Base-by-base conservation (phyloP, 2,113 vertebrate species). In the Smithornis capensis region DNA sequence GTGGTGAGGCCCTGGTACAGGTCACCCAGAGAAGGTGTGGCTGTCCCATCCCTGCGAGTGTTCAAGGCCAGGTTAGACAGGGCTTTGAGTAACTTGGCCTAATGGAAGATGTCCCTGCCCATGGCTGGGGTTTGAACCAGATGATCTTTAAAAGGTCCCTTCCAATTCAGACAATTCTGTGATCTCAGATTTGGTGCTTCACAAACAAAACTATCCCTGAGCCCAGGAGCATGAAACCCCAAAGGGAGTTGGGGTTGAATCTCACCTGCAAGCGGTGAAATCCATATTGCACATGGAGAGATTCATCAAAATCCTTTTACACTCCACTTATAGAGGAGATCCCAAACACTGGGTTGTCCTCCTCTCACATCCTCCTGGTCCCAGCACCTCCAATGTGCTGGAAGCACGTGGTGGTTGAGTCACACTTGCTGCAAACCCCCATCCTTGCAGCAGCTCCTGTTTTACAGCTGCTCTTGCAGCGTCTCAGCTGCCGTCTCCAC, bases 171-270 rank as follows among this genome's bases (percentile, higher is more conserved):
- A 49, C 14, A 38, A 45, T 27, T 19, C 55, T 38, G 47, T 47
- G 47, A 31, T 27, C 47, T 81, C 59, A 2, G 27, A 4, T 53
- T 69, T 77, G 44, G 18, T 44, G 28, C 50, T 52, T 19, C 23
- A 9, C 4, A 4, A 19, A 19, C 49, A 50, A 59, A 89, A 50
- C 21, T 44, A 19, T 13, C 11, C 52, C 14, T 4, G 1, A 2
- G 1, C 28, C 16, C 10, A 8, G 59, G 33, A 16, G 55, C 25
- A 1, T 1, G 0, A 85, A 71, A 45, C 16, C 47, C 35, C 7
- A 0, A 65, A 37, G 45, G 45, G 45, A 21, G 21, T 22, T 21
- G 45, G 45, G 45, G 45, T 35, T 35, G 25, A 47, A 47, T 47
- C 19, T 47, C 45, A 47, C 45, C 21, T 12, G 7, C 38, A 45